Conservation (phyloP, 2,113 vertebrate genomes). For the Seriola dumerili region DNA sequence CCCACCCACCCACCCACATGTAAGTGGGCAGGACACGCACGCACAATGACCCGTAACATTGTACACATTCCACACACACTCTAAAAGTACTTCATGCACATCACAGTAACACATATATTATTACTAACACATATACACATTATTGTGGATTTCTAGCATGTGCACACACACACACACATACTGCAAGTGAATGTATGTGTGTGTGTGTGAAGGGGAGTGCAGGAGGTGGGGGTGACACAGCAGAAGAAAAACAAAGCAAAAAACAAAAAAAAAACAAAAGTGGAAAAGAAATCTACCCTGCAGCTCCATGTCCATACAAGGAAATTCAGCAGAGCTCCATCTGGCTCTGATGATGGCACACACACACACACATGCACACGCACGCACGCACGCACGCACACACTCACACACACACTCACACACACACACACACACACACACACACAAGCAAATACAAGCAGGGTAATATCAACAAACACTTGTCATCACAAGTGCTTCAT, state of each 20-base stretch:
- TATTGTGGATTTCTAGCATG: not conserved
- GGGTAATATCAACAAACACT: conserved; percentile 16
- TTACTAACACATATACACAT: too few relatives aligned
- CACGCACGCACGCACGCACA: not conserved
- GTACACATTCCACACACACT: not conserved
- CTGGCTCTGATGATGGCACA: conserved; percentile 42
- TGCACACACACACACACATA: not conserved
- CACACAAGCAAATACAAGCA: not conserved
- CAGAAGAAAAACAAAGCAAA: conserved; percentile 37
- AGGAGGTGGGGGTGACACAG: not conserved
- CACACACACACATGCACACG: not conserved
- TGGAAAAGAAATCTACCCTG: conserved; percentile 3
- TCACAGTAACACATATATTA: not conserved
- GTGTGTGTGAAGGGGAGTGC: conserved; percentile 14
- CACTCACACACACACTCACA: not conserved
- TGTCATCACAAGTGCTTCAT: not conserved
- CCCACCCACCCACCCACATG: too few relatives aligned
- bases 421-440: not conserved
- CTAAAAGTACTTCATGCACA: not conserved
- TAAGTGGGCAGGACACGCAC: not conserved
- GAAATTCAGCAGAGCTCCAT: conserved; percentile 35
- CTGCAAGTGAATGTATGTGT: not conserved
- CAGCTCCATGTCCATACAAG: conserved; percentile 53
- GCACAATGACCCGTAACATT: not conserved
- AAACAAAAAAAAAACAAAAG: conserved; percentile 1